phyloP scores from a whole-genome alignment of 2,113 vertebrate genomes.

The Ammodytes marinus region DNA sequence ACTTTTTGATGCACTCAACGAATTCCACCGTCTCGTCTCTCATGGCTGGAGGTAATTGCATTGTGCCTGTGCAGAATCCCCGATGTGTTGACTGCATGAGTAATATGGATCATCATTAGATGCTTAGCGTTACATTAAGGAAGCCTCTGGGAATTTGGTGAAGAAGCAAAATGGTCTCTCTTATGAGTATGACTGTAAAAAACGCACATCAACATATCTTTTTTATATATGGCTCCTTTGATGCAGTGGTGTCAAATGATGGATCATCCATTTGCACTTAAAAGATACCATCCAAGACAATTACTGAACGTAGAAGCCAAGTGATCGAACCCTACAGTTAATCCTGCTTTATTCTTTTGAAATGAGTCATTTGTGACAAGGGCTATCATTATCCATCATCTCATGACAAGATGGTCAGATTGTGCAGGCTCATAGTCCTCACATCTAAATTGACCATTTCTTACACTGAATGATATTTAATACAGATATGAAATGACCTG shows the following conservation, averaged over 20 bases:
- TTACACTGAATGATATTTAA: no score
- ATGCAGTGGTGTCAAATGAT: slow-evolving; percentile 9
- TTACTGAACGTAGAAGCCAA: background rate
- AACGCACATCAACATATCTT: slow-evolving; percentile 14
- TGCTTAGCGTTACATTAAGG: slow-evolving; percentile 55
- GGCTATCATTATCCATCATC: background rate
- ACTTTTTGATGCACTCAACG: slow-evolving; percentile 62
- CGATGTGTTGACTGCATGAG: slow-evolving; percentile 68
- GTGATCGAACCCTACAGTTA: background rate
- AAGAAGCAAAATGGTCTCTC: slow-evolving; percentile 42
- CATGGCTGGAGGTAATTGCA: slow-evolving; percentile 62
- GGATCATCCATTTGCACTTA: slow-evolving; percentile 4
- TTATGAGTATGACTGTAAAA: slow-evolving; percentile 32
- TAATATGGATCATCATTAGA: slow-evolving; percentile 65
- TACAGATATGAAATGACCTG: no score
- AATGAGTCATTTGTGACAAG: background rate
- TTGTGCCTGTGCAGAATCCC: slow-evolving; percentile 63
- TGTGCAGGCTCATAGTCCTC: no score
- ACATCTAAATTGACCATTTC: background rate
- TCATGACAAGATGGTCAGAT: background rate
- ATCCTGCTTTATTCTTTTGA: background rate
- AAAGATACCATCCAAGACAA: background rate
- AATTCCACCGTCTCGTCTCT: slow-evolving; percentile 44
- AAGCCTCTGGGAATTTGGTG: slow-evolving; percentile 32
- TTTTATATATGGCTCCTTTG: background rate